Conservation (phyloP, 2,888 invertebrate genomes). For the Fragum fragum region DNA sequence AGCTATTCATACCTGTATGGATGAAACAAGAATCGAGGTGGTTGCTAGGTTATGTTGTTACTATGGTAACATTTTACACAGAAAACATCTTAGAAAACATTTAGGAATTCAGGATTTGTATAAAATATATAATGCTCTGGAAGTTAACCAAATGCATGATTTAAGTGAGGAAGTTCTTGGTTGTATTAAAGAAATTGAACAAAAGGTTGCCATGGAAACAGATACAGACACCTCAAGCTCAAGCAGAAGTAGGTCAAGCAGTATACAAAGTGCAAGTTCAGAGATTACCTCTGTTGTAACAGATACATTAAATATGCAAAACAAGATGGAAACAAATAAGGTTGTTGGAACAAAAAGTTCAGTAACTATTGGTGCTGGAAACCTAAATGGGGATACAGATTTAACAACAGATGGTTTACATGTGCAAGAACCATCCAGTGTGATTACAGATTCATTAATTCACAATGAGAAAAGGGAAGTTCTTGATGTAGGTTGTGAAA, state of each 20-base stretch:
- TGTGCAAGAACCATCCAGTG: neutral
- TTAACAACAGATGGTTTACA: neutral
- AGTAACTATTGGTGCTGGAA: neutral
- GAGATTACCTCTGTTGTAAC: neutral
- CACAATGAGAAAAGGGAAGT: neutral
- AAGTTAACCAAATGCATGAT: constrained; percentile 35
- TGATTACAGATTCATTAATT: neutral
- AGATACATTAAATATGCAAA: neutral
- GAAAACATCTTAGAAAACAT: constrained; percentile 52
- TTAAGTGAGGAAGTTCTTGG: constrained; percentile 41
- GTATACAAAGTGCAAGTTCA: constrained; percentile 39
- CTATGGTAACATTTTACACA: constrained; percentile 55
- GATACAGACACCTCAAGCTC: constrained; percentile 57
- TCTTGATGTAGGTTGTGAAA: neutral
- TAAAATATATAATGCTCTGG: constrained; percentile 48
- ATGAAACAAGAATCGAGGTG: constrained; percentile 48
- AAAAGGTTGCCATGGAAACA: constrained; percentile 38
- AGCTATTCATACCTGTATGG: constrained; percentile 59
- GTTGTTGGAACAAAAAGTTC: neutral
- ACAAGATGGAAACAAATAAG: neutral
- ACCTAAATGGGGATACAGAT: neutral
- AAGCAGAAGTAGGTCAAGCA: constrained; percentile 59
- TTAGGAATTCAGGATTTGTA: constrained; percentile 48
- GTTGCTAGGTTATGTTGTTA: constrained; percentile 65
- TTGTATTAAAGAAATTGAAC: constrained; percentile 46